phyloP scores from a whole-genome alignment of 1,140 invertebrate species.

The Episyrphus balteatus region DNA sequence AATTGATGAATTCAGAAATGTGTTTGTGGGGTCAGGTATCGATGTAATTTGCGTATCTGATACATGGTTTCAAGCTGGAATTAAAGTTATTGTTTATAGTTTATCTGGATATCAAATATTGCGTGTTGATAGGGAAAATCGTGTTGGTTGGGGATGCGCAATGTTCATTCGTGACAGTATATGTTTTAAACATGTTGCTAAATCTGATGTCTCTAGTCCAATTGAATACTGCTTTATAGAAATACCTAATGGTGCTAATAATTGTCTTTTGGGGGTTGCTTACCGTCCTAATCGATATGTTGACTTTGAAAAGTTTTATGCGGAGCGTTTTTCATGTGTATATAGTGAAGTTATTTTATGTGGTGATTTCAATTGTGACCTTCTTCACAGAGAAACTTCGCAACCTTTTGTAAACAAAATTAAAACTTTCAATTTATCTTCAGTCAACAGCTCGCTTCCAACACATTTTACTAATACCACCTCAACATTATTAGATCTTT shows the following conservation, averaged over 20 bases:
- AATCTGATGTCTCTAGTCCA: background rate
- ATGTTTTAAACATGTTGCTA: background rate
- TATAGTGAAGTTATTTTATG: background rate
- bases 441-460: background rate
- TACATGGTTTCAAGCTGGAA: background rate
- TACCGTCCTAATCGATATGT: background rate
- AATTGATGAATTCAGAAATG: background rate
- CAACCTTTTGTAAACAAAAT: too few relatives aligned
- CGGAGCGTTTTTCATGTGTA: background rate
- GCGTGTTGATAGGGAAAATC: background rate
- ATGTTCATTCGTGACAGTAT: background rate
- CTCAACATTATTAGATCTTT: background rate
- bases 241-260: background rate
- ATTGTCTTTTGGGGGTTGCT: background rate
- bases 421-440: background rate
- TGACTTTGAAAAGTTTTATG: background rate
- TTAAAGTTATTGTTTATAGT: background rate
- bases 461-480: background rate
- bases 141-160: background rate
- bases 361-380: background rate
- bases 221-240: background rate
- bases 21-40: background rate
- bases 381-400: background rate
- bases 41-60: background rate
- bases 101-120: background rate